A percentile compares a stretch with the other conserved stretches of the same genome.
phyloP scores from a whole-genome alignment of 2,113 vertebrate genomes.

The Acrocephalus kingi region DNA sequence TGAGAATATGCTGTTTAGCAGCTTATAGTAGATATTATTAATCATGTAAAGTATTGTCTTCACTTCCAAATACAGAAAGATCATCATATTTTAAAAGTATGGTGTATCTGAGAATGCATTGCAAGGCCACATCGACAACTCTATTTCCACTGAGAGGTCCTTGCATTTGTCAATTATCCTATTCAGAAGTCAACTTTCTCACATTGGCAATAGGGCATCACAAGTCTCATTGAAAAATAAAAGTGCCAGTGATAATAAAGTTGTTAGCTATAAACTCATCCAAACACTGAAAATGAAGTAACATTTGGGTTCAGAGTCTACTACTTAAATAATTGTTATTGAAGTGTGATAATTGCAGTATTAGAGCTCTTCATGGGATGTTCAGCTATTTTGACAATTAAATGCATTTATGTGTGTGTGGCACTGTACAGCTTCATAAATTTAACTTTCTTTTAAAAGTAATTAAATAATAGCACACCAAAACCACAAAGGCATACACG shows the following conservation, averaged over 20 bases:
- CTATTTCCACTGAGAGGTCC: not conserved
- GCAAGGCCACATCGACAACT: not conserved
- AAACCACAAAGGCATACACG: not conserved
- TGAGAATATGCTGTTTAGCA: not conserved
- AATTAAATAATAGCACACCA: not conserved
- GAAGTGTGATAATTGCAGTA: not conserved
- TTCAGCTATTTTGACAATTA: not conserved
- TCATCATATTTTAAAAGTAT: not conserved
- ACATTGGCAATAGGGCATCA: not conserved
- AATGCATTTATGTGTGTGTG: not conserved
- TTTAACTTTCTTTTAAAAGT: not conserved
- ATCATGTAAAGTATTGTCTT: not conserved
- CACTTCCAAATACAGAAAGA: not conserved
- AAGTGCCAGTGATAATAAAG: not conserved
- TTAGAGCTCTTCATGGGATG: not conserved
- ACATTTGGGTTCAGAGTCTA: not conserved
- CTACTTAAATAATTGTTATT: not conserved
- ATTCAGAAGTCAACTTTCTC: not conserved
- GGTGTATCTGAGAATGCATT: not conserved
- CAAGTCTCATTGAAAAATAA: not conserved
- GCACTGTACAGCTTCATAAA: not conserved
- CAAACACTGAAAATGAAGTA: not conserved
- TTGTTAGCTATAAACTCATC: not conserved
- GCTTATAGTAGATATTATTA: not conserved
- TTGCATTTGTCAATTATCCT: not conserved